Conservation (phyloP, 1,140 invertebrate genomes). For the Zaprionus capensis region DNA sequence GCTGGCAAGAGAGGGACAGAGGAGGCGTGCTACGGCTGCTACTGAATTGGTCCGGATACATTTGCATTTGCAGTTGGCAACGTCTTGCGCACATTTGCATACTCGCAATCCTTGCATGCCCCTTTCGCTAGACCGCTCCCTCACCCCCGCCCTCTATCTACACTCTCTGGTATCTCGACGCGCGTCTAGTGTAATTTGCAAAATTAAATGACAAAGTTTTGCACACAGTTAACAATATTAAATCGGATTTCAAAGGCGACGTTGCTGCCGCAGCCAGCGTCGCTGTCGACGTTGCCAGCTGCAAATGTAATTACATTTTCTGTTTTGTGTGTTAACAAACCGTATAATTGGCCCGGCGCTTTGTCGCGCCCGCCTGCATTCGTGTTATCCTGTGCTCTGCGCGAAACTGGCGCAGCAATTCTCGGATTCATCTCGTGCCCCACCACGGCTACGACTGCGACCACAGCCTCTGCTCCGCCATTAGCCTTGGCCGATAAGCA, state of each 20-base stretch:
- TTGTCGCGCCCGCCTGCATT: conserved; percentile 57
- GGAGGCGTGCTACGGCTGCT: conserved; percentile 5
- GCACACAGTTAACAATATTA: conserved; percentile 82
- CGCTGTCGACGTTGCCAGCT: conserved; percentile 30
- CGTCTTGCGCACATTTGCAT: conserved; percentile 72
- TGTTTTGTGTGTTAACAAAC: conserved; percentile 82
- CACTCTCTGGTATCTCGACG: conserved; percentile 21
- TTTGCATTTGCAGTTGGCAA: conserved; percentile 60
- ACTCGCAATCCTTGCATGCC: conserved; percentile 11
- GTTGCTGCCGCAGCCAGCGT: not conserved
- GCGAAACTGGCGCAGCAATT: conserved; percentile 3
- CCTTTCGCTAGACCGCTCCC: not conserved
- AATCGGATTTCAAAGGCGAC: conserved; percentile 77
- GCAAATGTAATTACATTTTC: conserved; percentile 82
- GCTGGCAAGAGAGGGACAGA: not conserved
- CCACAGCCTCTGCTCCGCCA: not conserved
- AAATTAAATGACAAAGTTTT: conserved; percentile 80
- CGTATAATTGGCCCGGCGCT: conserved; percentile 76
- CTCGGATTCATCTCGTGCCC: not conserved
- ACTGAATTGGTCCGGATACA: conserved; percentile 30
- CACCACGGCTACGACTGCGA: not conserved
- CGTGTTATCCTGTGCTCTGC: conserved; percentile 26
- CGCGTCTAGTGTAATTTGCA: conserved; percentile 56
- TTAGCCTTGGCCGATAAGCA: conserved; percentile 27
- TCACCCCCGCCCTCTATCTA: not conserved